These are phyloP conservation scores for Perizoma affinitatum DNA, from an alignment of 2,888 invertebrate genomes.

Conservation along the genomic window DNA sequence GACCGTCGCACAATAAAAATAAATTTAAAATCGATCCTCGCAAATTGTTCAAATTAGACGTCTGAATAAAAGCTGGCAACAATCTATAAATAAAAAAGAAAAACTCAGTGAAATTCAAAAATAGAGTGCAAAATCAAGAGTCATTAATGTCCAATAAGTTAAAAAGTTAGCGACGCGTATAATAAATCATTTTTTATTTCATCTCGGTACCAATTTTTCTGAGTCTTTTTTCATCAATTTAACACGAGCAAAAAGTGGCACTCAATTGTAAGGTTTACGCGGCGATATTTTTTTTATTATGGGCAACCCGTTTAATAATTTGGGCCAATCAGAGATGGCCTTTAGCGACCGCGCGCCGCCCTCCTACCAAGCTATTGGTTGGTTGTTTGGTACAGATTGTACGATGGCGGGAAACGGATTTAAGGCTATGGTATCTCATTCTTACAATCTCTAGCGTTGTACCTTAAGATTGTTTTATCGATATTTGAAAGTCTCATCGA, in stretches of 20 bases:
- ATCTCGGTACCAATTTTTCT: conserved; percentile 76
- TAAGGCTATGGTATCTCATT: conserved; percentile 79
- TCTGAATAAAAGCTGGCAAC: conserved; percentile 52
- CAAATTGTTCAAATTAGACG: conserved; percentile 54
- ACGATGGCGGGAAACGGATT: conserved; percentile 81
- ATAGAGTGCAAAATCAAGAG: conserved; percentile 76
- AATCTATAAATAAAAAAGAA: conserved; percentile 60
- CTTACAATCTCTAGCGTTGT: conserved; percentile 64
- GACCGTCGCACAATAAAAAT: conserved; percentile 40
- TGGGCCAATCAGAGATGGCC: conserved; percentile 65
- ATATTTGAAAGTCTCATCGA: conserved; percentile 26
- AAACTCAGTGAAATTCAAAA: conserved; percentile 58
- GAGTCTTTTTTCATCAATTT: conserved; percentile 82
- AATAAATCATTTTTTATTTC: conserved; percentile 83
- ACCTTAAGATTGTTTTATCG: conserved; percentile 35
- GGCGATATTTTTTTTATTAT: conserved; percentile 69
- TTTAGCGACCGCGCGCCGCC: conserved; percentile 67
- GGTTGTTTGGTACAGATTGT: conserved; percentile 69
- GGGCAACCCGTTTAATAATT: conserved; percentile 78
- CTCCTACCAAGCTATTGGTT: conserved; percentile 70
- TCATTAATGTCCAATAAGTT: conserved; percentile 83
- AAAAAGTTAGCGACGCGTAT: conserved; percentile 76
- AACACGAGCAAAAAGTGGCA: conserved; percentile 80
- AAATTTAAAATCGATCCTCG: conserved; percentile 43
- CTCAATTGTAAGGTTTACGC: conserved; percentile 79